A percentile compares a stretch with the other conserved stretches of the same genome.
phyloP scores from a whole-genome alignment of 1,140 invertebrate genomes.

The Formica exsecta region DNA sequence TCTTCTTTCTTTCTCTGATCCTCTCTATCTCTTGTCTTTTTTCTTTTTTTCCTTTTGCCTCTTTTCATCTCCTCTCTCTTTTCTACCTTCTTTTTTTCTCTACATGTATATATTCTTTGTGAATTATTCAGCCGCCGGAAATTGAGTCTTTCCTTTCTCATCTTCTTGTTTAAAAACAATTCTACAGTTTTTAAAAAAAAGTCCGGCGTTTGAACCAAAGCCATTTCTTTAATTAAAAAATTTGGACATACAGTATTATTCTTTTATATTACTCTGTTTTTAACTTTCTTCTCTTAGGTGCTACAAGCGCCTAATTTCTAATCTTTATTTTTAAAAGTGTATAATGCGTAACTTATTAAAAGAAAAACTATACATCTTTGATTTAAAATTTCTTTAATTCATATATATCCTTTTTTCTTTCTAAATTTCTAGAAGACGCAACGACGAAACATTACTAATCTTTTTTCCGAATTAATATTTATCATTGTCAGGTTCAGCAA shows the following conservation, averaged over 20 bases:
- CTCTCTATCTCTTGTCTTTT: too few relatives aligned
- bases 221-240: background rate
- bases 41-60: background rate
- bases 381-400: constrained; percentile 11
- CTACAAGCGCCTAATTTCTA: background rate
- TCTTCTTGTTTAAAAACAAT: background rate
- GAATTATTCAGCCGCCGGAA: background rate
- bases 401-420: constrained; percentile 32
- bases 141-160: background rate
- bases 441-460: background rate
- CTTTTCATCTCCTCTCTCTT: too few relatives aligned
- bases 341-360: background rate
- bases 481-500: constrained; percentile 83
- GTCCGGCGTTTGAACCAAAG: background rate
- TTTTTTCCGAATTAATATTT: constrained; percentile 1
- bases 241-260: background rate
- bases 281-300: background rate
- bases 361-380: background rate
- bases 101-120: background rate
- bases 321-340: constrained; percentile 4
- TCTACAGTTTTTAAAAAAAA: background rate
- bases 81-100: background rate
- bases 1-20: background rate
- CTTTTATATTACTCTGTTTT: background rate
- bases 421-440: constrained; percentile 15